Percentiles rank a stretch among this genome's conserved stretches.
Evolutionary conservation across 1,140 invertebrate species (phyloP).

Genomic region (Neuroterus valhalla): DNA sequence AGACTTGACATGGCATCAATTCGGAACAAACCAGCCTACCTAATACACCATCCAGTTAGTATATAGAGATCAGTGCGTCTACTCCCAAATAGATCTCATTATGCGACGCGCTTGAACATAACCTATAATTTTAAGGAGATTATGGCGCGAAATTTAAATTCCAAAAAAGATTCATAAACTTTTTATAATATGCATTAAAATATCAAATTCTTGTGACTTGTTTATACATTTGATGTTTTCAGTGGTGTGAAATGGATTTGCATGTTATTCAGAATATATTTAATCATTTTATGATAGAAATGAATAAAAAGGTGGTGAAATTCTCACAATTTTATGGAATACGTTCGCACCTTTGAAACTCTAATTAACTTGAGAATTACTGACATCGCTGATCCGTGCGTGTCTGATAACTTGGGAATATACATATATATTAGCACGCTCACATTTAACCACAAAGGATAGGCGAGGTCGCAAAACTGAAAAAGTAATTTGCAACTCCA

Average conservation of each 20-base stretch:
- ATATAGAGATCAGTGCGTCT: too few relatives aligned
- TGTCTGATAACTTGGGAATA: slow-evolving; percentile 36
- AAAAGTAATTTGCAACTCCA: slow-evolving; percentile 11
- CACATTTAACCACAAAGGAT: not conserved
- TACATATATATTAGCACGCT: not conserved
- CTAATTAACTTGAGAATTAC: slow-evolving; percentile 51
- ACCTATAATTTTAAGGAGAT: too few relatives aligned
- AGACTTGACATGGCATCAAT: too few relatives aligned
- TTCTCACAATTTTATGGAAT: slow-evolving; percentile 10
- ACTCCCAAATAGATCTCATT: too few relatives aligned
- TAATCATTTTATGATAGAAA: not conserved
- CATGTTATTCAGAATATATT: not conserved
- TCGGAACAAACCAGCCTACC: too few relatives aligned
- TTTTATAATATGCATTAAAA: not conserved
- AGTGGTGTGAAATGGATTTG: too few relatives aligned
- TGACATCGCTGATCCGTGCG: slow-evolving; percentile 48
- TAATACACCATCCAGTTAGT: too few relatives aligned
- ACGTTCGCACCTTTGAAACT: slow-evolving; percentile 35
- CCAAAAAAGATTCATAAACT: not conserved
- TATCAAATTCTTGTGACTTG: too few relatives aligned
- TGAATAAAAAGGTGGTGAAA: not conserved
- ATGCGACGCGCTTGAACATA: too few relatives aligned
- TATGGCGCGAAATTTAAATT: too few relatives aligned
- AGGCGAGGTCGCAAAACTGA: slow-evolving; percentile 23
- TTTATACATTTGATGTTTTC: too few relatives aligned